Base-by-base conservation (phyloP, 2,797 vertebrate genomes). In the Manis pentadactyla region DNA sequence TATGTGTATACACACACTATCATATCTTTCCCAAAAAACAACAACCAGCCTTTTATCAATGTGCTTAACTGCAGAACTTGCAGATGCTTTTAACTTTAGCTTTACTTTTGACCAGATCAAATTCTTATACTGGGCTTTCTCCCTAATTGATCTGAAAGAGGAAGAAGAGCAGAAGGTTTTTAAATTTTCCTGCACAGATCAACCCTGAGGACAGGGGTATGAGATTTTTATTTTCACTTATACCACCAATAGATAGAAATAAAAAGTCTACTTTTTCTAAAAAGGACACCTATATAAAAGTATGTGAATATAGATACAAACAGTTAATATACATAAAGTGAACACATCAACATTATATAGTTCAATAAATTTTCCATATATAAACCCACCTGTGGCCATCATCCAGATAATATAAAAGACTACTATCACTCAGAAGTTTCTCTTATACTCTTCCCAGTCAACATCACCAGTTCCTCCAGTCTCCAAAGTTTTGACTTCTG, bases 81-180 rank as follows among this genome's bases (percentile, higher is more conserved):
- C 15, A 64, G 55, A 82, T 59, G 27, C 49, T 75, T 96, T 87
- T 82, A 34, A 77, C 88, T 68, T 77, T 75, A 64, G 4, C 31
- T 91, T 78, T 89, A 93, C 34, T 66, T 97, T 86, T 46, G n/a
- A 73, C 39, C 34, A 73, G 61, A 86, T 77, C 37, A 85, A 88
- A 93, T 64, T 94, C 31, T 95, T 83, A 88, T 21, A 63, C 8
- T 49, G 46, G 11, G 14, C 13, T 90, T 86, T 95, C n/a, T 46
- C 37, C 34, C 79, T 68, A 87, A 93, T 88, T 85, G 37, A 79
- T 83, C 42, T 92, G 46, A 90, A 88, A 92, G 64, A 29, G 11
- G 11, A 66, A 5, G 25, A 83, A 66, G 66, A 83, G 15, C 37
- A 83, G 29, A 92, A 82, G 68, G 37, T 13, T 95, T 95, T 90